Evolutionary conservation across 1,140 invertebrate genomes (phyloP).

Genomic region (Drosophila mauritiana): DNA sequence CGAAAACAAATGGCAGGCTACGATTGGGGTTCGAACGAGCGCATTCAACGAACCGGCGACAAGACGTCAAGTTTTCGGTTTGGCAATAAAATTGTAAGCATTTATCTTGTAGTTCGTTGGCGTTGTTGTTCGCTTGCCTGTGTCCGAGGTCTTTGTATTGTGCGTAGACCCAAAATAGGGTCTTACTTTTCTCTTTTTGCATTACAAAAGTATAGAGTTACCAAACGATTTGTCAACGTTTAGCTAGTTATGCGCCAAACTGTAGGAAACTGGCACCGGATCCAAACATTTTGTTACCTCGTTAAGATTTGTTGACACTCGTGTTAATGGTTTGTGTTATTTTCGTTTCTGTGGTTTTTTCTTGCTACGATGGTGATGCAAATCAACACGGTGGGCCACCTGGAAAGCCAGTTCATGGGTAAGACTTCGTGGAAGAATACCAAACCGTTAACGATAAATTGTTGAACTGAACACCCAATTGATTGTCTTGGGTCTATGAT

Average conservation of each 20-base stretch:
- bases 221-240: constrained; percentile 78
- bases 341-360: constrained; percentile 34
- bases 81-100: constrained; percentile 81
- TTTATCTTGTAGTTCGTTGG: constrained; percentile 72
- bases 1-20: constrained; percentile 47
- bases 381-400: constrained; percentile 41
- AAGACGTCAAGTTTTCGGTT: constrained; percentile 64
- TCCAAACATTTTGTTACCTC: constrained; percentile 64
- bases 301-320: constrained; percentile 77
- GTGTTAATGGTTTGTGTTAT: constrained; percentile 69
- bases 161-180: constrained; percentile 72
- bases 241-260: constrained; percentile 46
- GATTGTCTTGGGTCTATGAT: not conserved
- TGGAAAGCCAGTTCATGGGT: constrained; percentile 16
- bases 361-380: constrained; percentile 11
- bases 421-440: constrained; percentile 3
- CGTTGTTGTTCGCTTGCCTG: constrained; percentile 37
- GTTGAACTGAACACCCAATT: not conserved
- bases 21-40: constrained; percentile 19
- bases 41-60: constrained; percentile 46
- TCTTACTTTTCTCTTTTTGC: constrained; percentile 65
- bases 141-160: constrained; percentile 40
- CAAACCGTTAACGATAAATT: not conserved
- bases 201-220: constrained; percentile 80
- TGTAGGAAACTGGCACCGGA: constrained; percentile 19